phyloP scores from a whole-genome alignment of 2,113 vertebrate species.

The Oreochromis spilurus region DNA sequence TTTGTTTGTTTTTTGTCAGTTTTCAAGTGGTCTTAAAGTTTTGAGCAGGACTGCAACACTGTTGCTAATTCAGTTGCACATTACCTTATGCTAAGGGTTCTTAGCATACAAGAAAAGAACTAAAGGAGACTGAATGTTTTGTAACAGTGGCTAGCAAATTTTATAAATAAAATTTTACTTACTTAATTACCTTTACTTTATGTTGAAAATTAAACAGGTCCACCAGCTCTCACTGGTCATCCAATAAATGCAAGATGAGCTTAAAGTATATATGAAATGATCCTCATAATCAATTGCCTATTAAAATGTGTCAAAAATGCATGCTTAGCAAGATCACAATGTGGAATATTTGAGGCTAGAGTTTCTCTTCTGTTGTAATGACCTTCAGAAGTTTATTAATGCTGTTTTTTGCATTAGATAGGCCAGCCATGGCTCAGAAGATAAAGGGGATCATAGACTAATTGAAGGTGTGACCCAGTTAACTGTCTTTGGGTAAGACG shows the following conservation, averaged over 20 bases:
- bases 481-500: neutral
- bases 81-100: neutral
- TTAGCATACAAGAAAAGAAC: neutral
- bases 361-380: neutral
- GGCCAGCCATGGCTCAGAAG: neutral
- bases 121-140: neutral
- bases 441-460: neutral
- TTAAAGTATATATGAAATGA: neutral
- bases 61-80: neutral
- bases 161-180: neutral
- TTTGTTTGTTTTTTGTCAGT: fast-evolving
- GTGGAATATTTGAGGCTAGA: neutral
- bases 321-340: neutral
- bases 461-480: neutral
- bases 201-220: neutral
- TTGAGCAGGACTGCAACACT: neutral
- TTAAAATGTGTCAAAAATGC: neutral
- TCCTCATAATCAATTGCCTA: neutral
- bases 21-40: neutral
- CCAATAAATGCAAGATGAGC: neutral
- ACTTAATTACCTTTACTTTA: neutral
- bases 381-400: neutral
- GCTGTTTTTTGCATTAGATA: neutral
- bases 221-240: neutral
- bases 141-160: neutral